Percentiles rank a stretch among this genome's conserved stretches.
Evolutionary conservation across 2,113 vertebrate genomes (phyloP).

Genomic region (Scomber scombrus): DNA sequence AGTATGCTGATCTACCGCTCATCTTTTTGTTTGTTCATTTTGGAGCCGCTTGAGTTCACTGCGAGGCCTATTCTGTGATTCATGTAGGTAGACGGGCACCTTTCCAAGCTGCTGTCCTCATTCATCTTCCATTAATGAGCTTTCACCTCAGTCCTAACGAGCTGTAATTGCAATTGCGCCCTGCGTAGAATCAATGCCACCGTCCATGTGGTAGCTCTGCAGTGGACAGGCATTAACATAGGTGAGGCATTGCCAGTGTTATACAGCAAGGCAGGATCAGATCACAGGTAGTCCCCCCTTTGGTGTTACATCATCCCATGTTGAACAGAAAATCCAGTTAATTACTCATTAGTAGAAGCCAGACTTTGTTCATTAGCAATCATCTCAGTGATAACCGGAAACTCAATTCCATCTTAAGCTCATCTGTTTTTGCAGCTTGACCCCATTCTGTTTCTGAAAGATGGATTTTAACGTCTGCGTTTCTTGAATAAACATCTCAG

Average conservation of each 20-base stretch:
- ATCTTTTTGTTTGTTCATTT: slow-evolving; percentile 49
- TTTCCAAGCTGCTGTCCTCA: slow-evolving; percentile 69
- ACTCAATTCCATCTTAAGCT: slow-evolving; percentile 9
- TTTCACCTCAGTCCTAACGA: slow-evolving; percentile 80
- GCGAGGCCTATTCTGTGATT: slow-evolving; percentile 49
- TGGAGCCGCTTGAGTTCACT: slow-evolving; percentile 22
- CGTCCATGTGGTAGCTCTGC: slow-evolving; percentile 39
- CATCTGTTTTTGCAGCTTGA: slow-evolving; percentile 11
- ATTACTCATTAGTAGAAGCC: slow-evolving; percentile 46
- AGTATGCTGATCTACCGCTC: slow-evolving; percentile 46
- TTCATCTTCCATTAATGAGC: slow-evolving; percentile 83
- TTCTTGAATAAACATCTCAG: too few species aligned
- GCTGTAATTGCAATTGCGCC: slow-evolving; percentile 72
- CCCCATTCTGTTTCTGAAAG: neutral
- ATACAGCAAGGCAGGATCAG: slow-evolving; percentile 30
- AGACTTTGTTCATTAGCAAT: slow-evolving; percentile 38
- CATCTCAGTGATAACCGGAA: slow-evolving; percentile 31
- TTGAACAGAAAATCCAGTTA: slow-evolving; percentile 53
- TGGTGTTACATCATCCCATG: slow-evolving; percentile 36
- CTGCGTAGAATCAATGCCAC: slow-evolving; percentile 64
- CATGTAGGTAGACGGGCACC: slow-evolving; percentile 61
- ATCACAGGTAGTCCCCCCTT: slow-evolving; percentile 29
- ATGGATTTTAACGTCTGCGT: neutral
- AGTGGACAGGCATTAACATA: slow-evolving; percentile 56
- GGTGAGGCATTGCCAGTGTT: slow-evolving; percentile 17